Evolutionary conservation across 2,797 vertebrate species (phyloP).

Genomic region (Muscicapa comitata): DNA sequence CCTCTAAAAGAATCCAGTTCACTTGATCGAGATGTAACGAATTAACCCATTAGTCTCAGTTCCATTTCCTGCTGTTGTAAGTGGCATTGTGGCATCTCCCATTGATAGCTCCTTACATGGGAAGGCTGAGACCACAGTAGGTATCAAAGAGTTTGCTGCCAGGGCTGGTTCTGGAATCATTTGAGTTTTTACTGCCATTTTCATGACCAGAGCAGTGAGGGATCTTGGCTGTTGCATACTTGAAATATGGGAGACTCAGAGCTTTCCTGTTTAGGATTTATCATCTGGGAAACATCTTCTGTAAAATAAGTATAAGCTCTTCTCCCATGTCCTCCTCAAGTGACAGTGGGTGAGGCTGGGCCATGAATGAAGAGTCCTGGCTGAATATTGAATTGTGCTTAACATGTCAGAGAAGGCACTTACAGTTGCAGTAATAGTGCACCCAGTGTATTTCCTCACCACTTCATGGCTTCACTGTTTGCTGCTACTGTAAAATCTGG

Average conservation of each 20-base stretch:
- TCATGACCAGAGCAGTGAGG: not conserved
- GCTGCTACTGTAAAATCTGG: not conserved
- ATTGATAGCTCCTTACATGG: not conserved
- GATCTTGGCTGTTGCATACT: not conserved
- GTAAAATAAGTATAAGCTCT: not conserved
- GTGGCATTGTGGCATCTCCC: constrained; percentile 4
- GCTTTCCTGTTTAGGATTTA: not conserved
- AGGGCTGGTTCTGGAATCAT: not conserved
- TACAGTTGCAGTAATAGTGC: not conserved
- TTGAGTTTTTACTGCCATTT: not conserved
- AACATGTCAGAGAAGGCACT: not conserved
- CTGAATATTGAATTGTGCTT: not conserved
- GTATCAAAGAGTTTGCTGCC: not conserved
- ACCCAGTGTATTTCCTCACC: not conserved
- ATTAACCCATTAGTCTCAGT: constrained; percentile 51
- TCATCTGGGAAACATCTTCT: constrained; percentile 1
- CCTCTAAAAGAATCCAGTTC: constrained; percentile 23
- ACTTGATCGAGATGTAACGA: constrained; percentile 20
- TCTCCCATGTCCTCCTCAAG: not conserved
- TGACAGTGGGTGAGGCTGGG: not conserved
- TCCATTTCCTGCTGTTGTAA: not conserved
- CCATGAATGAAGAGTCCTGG: not conserved
- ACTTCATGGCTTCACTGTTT: not conserved
- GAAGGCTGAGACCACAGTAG: not conserved
- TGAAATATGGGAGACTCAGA: not conserved